Evolutionary conservation across 1,140 invertebrate species (phyloP).

Genomic region (Papilio glaucus): DNA sequence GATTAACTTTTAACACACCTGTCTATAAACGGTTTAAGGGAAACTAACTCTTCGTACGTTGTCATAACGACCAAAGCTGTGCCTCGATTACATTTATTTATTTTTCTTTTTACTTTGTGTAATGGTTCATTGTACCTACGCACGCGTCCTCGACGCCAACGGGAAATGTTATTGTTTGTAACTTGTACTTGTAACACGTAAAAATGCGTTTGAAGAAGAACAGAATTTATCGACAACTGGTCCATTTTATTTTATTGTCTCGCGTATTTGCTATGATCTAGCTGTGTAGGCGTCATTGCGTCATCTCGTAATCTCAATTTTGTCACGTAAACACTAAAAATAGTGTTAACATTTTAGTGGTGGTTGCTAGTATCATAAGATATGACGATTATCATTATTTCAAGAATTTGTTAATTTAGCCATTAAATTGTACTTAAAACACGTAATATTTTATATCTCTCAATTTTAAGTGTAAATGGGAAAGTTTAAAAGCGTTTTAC

Average conservation of each 20-base stretch:
- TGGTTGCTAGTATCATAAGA: background rate
- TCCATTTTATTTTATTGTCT: constrained; percentile 39
- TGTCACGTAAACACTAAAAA: constrained; percentile 8
- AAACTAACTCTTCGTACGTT: constrained; percentile 25
- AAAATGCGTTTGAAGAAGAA: constrained; percentile 36
- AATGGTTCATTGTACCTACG: constrained; percentile 35
- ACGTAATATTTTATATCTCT: no score
- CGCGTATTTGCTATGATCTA: constrained; percentile 9
- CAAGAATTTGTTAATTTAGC: no score
- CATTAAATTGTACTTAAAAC: no score
- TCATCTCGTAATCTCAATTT: constrained; percentile 11
- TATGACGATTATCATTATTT: background rate
- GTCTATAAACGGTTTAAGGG: background rate
- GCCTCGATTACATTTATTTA: constrained; percentile 17
- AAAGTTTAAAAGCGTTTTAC: background rate
- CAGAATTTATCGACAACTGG: constrained; percentile 37
- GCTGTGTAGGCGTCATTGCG: constrained; percentile 23
- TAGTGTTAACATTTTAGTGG: background rate
- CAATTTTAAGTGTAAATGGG: background rate
- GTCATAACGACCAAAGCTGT: constrained; percentile 15
- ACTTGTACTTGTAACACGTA: constrained; percentile 44
- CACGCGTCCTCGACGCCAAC: constrained; percentile 40
- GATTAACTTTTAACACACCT: constrained; percentile 30
- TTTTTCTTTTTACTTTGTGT: constrained; percentile 31
- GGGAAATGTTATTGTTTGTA: constrained; percentile 49